Conservation (phyloP, 2,113 vertebrate species). For the Mugil cephalus region DNA sequence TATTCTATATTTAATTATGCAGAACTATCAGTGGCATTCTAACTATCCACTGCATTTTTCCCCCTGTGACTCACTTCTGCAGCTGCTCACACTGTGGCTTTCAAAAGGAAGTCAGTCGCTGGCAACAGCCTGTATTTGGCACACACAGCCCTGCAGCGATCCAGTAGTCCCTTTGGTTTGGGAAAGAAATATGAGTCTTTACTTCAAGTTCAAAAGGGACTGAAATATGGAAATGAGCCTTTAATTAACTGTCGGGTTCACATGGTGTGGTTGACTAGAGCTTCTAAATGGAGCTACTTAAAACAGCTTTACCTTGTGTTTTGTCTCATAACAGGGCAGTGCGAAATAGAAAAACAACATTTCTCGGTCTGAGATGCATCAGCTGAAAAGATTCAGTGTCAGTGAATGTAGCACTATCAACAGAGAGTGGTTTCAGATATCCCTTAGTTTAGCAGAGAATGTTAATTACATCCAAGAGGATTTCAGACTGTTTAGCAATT, state of each 20-base stretch:
- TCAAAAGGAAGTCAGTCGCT: conserved; percentile 70
- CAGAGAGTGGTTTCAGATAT: background rate
- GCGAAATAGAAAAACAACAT: background rate
- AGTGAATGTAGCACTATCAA: background rate
- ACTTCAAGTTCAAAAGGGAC: conserved; percentile 53
- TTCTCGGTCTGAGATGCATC: background rate
- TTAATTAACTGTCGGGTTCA: conserved; percentile 52
- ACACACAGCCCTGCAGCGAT: conserved; percentile 54
- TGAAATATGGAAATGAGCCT: conserved; percentile 64
- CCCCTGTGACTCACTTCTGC: conserved; percentile 74
- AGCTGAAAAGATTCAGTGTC: background rate
- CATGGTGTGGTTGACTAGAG: conserved; percentile 13
- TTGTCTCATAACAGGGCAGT: conserved; percentile 16
- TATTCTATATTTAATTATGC: conserved; percentile 62
- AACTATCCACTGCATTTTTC: conserved; percentile 65
- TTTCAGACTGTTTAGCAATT: background rate
- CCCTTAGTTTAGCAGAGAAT: background rate
- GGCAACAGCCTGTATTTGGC: conserved; percentile 71
- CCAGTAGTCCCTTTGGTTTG: conserved; percentile 57
- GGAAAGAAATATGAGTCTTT: conserved; percentile 47
- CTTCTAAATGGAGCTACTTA: conserved; percentile 38
- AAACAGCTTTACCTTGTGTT: conserved; percentile 36
- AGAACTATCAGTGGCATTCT: conserved; percentile 71
- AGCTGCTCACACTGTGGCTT: conserved; percentile 75
- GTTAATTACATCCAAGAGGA: background rate